These are phyloP conservation scores for Halocaridina rubra DNA, from an alignment of 2,888 invertebrate genomes.

Conservation along the genomic window DNA sequence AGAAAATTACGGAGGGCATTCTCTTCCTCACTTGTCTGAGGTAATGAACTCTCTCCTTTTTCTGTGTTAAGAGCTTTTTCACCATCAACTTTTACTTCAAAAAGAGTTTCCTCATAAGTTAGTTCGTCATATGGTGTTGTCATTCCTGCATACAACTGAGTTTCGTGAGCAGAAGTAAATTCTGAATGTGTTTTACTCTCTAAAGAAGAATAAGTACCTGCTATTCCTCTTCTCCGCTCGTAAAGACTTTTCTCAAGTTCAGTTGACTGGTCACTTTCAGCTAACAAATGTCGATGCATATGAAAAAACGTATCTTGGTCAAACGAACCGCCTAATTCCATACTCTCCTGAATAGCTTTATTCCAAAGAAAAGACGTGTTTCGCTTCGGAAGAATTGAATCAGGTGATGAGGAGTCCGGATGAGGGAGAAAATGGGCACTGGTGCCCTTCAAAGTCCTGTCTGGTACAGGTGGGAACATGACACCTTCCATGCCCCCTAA, in stretches of 20 bases:
- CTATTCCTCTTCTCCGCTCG: constrained; percentile 35
- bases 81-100: constrained; percentile 37
- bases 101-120: constrained; percentile 58
- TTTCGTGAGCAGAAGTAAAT: constrained; percentile 38
- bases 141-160: constrained; percentile 21
- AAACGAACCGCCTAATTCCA: constrained; percentile 36
- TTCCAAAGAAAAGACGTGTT: constrained; percentile 57
- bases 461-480: constrained; percentile 43
- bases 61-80: not conserved
- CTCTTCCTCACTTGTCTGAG: constrained; percentile 40
- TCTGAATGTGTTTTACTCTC: constrained; percentile 32
- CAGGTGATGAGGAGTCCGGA: constrained; percentile 36
- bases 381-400: constrained; percentile 28
- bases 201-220: constrained; percentile 46
- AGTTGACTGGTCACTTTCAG: constrained; percentile 38
- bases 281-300: constrained; percentile 43
- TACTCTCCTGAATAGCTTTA: constrained; percentile 14
- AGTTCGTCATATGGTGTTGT: constrained; percentile 53
- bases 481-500: constrained; percentile 34
- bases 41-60: not conserved
- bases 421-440: constrained; percentile 17
- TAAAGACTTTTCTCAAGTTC: constrained; percentile 48
- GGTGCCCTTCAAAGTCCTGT: constrained; percentile 43
- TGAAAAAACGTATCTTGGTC: constrained; percentile 44
- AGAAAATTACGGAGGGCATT: constrained; percentile 17